Percentiles rank a stretch among this genome's conserved stretches.
Evolutionary conservation across 1,140 invertebrate species (phyloP).

Genomic region (Drosophila tani): DNA sequence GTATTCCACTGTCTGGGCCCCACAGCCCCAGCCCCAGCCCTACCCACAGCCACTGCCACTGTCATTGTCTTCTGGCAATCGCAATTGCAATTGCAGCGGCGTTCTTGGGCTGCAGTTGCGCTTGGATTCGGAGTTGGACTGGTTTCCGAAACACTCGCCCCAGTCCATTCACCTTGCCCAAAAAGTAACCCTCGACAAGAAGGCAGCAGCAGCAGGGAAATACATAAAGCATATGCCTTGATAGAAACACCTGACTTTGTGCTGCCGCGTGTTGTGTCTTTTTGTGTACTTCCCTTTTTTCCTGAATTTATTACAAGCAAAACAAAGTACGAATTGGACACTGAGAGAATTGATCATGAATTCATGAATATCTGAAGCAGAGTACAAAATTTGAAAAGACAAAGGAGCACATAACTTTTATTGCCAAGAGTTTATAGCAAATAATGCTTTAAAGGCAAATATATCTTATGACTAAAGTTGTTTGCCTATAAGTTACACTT

Average conservation of each 20-base stretch:
- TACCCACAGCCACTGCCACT: conserved; percentile 42
- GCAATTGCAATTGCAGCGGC: conserved; percentile 61
- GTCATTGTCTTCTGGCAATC: conserved; percentile 66
- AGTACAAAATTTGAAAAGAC: no score
- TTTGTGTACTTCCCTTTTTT: conserved; percentile 36
- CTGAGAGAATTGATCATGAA: background rate
- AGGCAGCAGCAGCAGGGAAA: conserved; percentile 43
- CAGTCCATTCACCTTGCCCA: conserved; percentile 72
- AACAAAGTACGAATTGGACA: conserved; percentile 27
- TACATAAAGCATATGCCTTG: conserved; percentile 43
- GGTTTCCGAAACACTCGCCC: conserved; percentile 48
- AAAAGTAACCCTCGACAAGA: conserved; percentile 58
- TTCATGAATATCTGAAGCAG: background rate
- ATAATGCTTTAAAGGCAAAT: no score
- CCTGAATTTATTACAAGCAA: conserved; percentile 36
- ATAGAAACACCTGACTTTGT: conserved; percentile 66
- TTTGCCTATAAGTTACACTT: background rate
- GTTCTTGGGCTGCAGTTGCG: conserved; percentile 30
- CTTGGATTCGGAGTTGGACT: conserved; percentile 37
- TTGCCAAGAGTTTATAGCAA: no score
- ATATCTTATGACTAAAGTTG: no score
- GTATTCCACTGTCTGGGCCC: conserved; percentile 43
- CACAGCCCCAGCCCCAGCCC: conserved; percentile 5
- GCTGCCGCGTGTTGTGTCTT: conserved; percentile 36
- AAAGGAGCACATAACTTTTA: no score